phyloP scores from a whole-genome alignment of 1,140 invertebrate genomes.

The Philotrypesis tridentata region DNA sequence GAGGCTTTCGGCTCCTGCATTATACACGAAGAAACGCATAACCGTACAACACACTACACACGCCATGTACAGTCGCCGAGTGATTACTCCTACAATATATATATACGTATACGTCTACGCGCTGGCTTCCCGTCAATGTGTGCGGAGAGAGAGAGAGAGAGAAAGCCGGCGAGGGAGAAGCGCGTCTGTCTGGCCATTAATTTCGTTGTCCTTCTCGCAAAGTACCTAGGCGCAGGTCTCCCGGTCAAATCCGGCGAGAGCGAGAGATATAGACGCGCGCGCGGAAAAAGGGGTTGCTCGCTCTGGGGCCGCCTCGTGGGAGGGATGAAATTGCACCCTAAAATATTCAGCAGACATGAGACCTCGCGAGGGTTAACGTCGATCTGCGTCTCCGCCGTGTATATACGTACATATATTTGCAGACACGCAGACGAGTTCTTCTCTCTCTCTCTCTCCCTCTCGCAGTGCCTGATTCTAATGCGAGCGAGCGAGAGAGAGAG shows the following conservation, averaged over 20 bases:
- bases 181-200: constrained; percentile 51
- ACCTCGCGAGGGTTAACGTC: constrained; percentile 46
- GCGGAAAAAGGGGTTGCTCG: constrained; percentile 31
- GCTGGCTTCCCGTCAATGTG: not conserved
- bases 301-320: constrained; percentile 16
- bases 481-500: too few species aligned
- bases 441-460: not conserved
- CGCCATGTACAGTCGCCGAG: not conserved
- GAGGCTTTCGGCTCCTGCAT: not conserved
- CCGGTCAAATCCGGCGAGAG: constrained; percentile 8
- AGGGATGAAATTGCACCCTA: constrained; percentile 59
- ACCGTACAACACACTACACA: not conserved
- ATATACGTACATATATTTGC: not conserved
- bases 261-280: not conserved
- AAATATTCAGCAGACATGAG: constrained; percentile 62
- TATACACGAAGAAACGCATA: not conserved
- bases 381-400: constrained; percentile 22
- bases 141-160: too few species aligned
- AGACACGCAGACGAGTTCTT: too few species aligned
- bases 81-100: not conserved
- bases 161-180: not conserved
- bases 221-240: too few species aligned
- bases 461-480: not conserved
- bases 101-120: too few species aligned
- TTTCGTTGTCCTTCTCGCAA: constrained; percentile 54